phyloP scores from a whole-genome alignment of 2,888 invertebrate species.

The Mythimna pallens region DNA sequence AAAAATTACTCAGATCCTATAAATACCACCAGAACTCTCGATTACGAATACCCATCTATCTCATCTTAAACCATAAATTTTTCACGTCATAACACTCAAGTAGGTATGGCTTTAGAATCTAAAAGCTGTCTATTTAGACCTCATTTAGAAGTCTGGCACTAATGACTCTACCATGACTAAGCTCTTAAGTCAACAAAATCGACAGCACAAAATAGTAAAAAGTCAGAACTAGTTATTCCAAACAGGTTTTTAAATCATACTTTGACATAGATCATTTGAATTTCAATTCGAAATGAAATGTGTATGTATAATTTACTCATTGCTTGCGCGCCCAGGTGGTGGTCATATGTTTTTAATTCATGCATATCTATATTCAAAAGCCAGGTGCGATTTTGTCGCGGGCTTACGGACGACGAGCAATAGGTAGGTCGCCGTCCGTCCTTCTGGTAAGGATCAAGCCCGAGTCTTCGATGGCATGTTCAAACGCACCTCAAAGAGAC shows the following conservation, averaged over 20 bases:
- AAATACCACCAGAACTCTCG: too few relatives aligned
- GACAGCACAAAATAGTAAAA: conserved; percentile 17
- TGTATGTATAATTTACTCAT: background rate
- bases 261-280: conserved; percentile 36
- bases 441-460: too few relatives aligned
- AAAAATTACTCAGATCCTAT: too few relatives aligned
- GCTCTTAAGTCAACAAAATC: conserved; percentile 24
- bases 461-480: too few relatives aligned
- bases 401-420: too few relatives aligned
- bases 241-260: conserved; percentile 37
- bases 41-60: too few relatives aligned
- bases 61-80: background rate
- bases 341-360: background rate
- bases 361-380: background rate
- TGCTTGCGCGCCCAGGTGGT: background rate
- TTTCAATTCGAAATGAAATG: conserved; percentile 25
- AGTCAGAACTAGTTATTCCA: conserved; percentile 27
- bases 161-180: conserved; percentile 18
- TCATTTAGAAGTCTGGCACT: background rate
- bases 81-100: background rate
- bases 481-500: too few relatives aligned
- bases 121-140: conserved; percentile 7
- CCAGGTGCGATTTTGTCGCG: background rate
- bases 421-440: too few relatives aligned
- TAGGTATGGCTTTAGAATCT: background rate